phyloP scores from a whole-genome alignment of 2,888 invertebrate species.

The Lysandra bellargus region DNA sequence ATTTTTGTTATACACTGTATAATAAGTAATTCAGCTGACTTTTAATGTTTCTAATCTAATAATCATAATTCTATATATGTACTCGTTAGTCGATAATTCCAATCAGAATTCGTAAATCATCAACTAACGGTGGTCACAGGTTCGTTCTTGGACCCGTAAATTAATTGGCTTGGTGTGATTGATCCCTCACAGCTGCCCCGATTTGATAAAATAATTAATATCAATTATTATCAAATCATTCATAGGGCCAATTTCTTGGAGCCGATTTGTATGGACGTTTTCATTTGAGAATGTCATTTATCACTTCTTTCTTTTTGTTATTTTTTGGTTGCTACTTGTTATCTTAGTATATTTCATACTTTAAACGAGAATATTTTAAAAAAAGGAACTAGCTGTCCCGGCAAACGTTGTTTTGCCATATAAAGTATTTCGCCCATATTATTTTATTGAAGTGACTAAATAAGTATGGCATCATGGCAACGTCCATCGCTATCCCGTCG shows the following conservation, averaged over 20 bases:
- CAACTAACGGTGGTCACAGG: not conserved
- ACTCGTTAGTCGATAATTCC: not conserved
- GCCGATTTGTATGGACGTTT: constrained; percentile 29
- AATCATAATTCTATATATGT: not conserved
- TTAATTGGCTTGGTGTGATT: not conserved
- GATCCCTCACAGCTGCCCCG: not conserved
- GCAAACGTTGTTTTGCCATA: too few species aligned
- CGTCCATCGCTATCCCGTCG: too few species aligned
- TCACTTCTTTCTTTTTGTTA: not conserved
- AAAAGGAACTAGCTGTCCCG: too few species aligned
- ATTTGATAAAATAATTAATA: constrained; percentile 31
- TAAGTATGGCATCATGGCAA: too few species aligned
- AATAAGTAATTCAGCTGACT: too few species aligned
- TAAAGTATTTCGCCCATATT: too few species aligned
- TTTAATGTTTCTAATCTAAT: too few species aligned
- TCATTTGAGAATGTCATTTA: constrained; percentile 26
- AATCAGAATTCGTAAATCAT: not conserved
- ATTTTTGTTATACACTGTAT: too few species aligned
- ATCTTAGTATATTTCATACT: not conserved
- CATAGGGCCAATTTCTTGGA: constrained; percentile 26
- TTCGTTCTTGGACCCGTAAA: not conserved
- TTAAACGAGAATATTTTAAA: not conserved
- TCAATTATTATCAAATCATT: constrained; percentile 20
- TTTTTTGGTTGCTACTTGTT: not conserved
- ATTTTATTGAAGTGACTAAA: too few species aligned